Evolutionary conservation across 1,140 invertebrate genomes (phyloP), one percentile per base, ranked within the genome.

Genomic region (Nymphalis io): DNA sequence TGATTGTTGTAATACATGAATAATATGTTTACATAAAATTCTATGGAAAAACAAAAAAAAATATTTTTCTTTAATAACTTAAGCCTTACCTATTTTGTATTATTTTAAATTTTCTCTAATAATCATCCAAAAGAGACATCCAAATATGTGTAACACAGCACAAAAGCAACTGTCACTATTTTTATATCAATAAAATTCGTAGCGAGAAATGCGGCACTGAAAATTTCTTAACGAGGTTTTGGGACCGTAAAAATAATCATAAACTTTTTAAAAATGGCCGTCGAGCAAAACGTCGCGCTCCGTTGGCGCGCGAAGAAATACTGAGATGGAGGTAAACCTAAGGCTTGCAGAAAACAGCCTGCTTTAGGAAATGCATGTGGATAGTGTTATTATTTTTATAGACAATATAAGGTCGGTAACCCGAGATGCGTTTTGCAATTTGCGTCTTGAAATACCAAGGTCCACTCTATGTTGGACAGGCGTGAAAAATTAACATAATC

Each of bases 221-320:
- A 68, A 68, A 68, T 70, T 65, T 65, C 55, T 38, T 58, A 59
- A 69, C 63, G 73, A 16, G 57, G 33, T 71, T 68, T 68, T 57
- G 42, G 70, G 40, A 40, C 48, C 69, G 62, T 65, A 65, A 61
- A 72, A 60, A 67, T 38, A 67, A 51, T 59, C 55, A 63, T 59
- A 63, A 33, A 58, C 39, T 70, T 68, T 76, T 76, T 71, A 48
- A 78, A 81, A 74, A 80, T 82, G 80, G 80, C 80, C 67, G 70
- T 23, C 73, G 15, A 68, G 60, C 60, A 68, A 73, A 59, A 79
- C 82, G 81, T 82, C 80, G 71, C 76, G 76, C 81, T 75, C 69
- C 73, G 79, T 6, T 80, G 73, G 71, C 80, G 80, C 82, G 81
- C 81, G 73, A 77, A 76, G 72, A 76, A 70, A 68, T 46, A 85